Evolutionary conservation across 2,888 invertebrate species (phyloP).

Genomic region (Oxytorus armatus): DNA sequence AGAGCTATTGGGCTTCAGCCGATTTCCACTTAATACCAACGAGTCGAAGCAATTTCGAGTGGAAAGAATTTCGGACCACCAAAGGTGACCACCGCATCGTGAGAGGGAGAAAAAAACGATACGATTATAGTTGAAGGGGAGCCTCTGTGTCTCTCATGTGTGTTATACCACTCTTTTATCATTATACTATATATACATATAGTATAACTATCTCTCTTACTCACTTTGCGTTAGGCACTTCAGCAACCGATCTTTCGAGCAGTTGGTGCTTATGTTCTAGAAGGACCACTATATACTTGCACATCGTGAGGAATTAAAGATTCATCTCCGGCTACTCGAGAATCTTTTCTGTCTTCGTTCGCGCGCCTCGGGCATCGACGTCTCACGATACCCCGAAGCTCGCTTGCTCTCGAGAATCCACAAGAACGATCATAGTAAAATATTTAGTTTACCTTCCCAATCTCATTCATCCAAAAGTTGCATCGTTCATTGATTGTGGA

Average conservation of each 20-base stretch:
- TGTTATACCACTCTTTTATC: constrained; percentile 46
- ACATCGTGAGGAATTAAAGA: constrained; percentile 77
- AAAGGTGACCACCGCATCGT: constrained; percentile 77
- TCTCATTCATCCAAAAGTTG: constrained; percentile 8
- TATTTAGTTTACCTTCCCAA: constrained; percentile 46
- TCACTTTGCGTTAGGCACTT: constrained; percentile 75
- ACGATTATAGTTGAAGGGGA: constrained; percentile 60
- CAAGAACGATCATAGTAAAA: constrained; percentile 46
- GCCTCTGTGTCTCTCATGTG: constrained; percentile 61
- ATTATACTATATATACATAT: not conserved
- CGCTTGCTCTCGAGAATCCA: constrained; percentile 32
- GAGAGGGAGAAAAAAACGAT: constrained; percentile 51
- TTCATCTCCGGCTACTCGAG: constrained; percentile 81
- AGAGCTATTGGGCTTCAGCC: constrained; percentile 70
- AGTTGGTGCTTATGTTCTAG: constrained; percentile 62
- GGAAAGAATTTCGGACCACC: constrained; percentile 83
- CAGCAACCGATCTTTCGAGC: constrained; percentile 72
- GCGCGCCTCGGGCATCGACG: constrained; percentile 75
- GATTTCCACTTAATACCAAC: constrained; percentile 79
- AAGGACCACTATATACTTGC: constrained; percentile 70
- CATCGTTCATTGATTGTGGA: constrained; percentile 11
- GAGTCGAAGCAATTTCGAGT: constrained; percentile 81
- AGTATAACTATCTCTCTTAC: constrained; percentile 27
- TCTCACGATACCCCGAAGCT: constrained; percentile 69
- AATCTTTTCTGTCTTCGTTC: constrained; percentile 58